phyloP scores from a whole-genome alignment of 1,140 invertebrate genomes.

The Micrasema minimum region DNA sequence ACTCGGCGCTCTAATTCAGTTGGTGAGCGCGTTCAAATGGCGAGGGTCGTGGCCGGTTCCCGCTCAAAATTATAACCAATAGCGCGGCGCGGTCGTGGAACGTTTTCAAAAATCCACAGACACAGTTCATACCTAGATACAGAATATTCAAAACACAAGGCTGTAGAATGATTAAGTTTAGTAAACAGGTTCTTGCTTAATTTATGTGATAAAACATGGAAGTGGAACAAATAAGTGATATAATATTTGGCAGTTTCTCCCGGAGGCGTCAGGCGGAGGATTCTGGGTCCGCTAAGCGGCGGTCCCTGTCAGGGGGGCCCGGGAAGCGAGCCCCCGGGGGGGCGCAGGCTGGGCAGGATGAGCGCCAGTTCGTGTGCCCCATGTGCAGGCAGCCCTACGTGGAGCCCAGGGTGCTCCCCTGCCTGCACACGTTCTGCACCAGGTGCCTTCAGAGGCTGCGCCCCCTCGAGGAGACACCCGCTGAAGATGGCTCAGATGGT shows the following conservation, averaged over 20 bases:
- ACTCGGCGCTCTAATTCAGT: constrained; percentile 15
- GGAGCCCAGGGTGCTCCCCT: constrained; percentile 68
- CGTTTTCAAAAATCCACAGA: neutral
- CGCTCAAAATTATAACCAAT: neutral
- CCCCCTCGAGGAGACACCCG: constrained; percentile 56
- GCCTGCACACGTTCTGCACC: constrained; percentile 71
- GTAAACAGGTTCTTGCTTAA: neutral
- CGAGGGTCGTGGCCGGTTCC: neutral
- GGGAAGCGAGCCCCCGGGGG: constrained; percentile 6
- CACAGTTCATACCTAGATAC: neutral
- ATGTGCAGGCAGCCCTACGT: constrained; percentile 64
- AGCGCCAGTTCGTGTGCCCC: constrained; percentile 63
- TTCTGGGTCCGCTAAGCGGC: constrained; percentile 58
- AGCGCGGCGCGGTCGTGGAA: neutral
- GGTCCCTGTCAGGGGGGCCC: constrained; percentile 61
- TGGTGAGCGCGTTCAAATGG: constrained; percentile 2
- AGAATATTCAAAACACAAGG: neutral
- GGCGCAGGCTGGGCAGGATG: constrained; percentile 52
- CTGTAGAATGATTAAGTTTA: neutral
- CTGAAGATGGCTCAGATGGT: constrained; percentile 33
- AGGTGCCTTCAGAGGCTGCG: constrained; percentile 64
- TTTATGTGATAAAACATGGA: constrained; percentile 62
- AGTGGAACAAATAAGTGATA: constrained; percentile 69
- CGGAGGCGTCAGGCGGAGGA: constrained; percentile 64
- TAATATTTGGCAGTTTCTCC: constrained; percentile 71